Conservation (phyloP, 2,888 invertebrate genomes). For the Drosophila ezoana region DNA sequence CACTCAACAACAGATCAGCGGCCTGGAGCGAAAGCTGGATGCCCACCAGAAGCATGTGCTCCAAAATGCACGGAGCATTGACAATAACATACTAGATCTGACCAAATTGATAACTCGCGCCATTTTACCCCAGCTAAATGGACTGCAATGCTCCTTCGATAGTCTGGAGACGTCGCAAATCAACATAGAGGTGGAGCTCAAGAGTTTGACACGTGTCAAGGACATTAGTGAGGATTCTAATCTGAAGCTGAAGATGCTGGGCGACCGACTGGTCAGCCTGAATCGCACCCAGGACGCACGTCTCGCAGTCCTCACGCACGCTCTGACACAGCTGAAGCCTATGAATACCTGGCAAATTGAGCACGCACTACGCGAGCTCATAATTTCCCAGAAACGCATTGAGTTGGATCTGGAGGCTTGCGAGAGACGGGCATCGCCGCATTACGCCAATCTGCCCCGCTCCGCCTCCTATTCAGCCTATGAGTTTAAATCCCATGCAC, state of each 20-base stretch:
- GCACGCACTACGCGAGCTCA: slow-evolving; percentile 55
- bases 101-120: slow-evolving; percentile 63
- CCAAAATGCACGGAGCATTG: slow-evolving; percentile 40
- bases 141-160: slow-evolving; percentile 59
- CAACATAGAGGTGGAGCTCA: slow-evolving; percentile 64
- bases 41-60: slow-evolving; percentile 55
- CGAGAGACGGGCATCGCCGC: slow-evolving; percentile 9
- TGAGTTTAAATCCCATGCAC: neutral
- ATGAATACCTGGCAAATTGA: slow-evolving; percentile 61
- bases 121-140: slow-evolving; percentile 58
- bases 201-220: slow-evolving; percentile 43
- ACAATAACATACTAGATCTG: slow-evolving; percentile 48
- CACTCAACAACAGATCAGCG: slow-evolving; percentile 48
- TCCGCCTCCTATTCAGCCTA: neutral
- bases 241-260: slow-evolving; percentile 32
- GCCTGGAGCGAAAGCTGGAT: slow-evolving; percentile 53
- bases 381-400: slow-evolving; percentile 66
- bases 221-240: slow-evolving; percentile 46
- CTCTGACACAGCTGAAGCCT: slow-evolving; percentile 48
- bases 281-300: slow-evolving; percentile 55
- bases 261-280: slow-evolving; percentile 40
- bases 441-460: neutral
- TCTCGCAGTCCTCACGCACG: slow-evolving; percentile 30
- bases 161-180: slow-evolving; percentile 66
- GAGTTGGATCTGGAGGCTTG: slow-evolving; percentile 63